These are phyloP conservation scores for Cromileptes altivelis DNA, from an alignment of 2,113 vertebrate genomes.

Conservation along the genomic window DNA sequence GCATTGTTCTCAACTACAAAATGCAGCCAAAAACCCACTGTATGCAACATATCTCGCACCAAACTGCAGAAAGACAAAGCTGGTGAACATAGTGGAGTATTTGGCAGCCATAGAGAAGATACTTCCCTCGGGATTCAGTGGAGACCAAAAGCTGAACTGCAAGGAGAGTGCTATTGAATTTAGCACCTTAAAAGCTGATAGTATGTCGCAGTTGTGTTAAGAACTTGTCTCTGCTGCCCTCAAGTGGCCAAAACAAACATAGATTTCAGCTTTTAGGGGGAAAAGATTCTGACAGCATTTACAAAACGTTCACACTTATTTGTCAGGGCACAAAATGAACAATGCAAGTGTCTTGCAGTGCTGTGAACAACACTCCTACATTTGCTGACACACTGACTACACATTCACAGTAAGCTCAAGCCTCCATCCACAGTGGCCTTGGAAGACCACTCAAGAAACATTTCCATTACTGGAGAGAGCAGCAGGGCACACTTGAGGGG, in stretches of 20 bases:
- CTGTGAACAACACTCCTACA: slow-evolving; percentile 1
- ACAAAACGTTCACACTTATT: background rate
- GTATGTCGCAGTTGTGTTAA: background rate
- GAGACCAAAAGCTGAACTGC: background rate
- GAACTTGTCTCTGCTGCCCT: background rate
- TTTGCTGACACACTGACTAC: background rate
- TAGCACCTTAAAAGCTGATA: background rate
- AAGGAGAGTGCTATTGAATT: too few species aligned
- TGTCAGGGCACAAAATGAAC: background rate
- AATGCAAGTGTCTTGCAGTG: background rate
- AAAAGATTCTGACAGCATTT: background rate
- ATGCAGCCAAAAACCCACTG: background rate
- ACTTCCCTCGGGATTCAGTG: background rate
- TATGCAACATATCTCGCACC: background rate
- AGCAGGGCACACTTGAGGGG: slow-evolving; percentile 13
- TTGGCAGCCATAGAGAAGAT: background rate
- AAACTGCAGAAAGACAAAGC: background rate
- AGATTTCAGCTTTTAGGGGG: background rate
- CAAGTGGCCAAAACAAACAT: background rate
- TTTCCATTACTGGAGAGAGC: slow-evolving; percentile 42
- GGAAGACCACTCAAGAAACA: slow-evolving; percentile 45
- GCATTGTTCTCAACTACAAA: too few species aligned
- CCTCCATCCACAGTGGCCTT: slow-evolving; percentile 30
- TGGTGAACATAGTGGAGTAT: background rate
- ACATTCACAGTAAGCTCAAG: slow-evolving; percentile 15